These are phyloP conservation scores for Dendrocopos noguchii DNA, from an alignment of 2,113 vertebrate genomes.

Conservation along the genomic window DNA sequence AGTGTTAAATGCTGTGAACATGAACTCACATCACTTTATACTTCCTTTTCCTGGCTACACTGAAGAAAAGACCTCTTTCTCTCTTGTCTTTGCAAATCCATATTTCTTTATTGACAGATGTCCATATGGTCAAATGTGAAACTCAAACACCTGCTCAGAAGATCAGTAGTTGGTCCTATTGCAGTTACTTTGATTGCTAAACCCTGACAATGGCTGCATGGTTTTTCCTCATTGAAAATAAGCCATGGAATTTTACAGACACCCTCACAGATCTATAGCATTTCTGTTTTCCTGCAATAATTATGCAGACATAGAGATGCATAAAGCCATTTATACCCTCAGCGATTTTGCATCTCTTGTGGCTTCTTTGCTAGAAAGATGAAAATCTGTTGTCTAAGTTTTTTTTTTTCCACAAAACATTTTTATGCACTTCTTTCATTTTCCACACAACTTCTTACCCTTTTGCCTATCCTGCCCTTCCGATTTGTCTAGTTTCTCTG, in stretches of 20 bases:
- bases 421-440: not conserved
- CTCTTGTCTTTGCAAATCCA: not conserved
- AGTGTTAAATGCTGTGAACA: not conserved
- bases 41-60: not conserved
- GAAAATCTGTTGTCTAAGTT: not conserved
- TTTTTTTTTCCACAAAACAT: not conserved
- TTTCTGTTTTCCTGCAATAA: not conserved
- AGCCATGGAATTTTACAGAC: not conserved
- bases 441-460: not conserved
- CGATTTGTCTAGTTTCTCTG: not conserved
- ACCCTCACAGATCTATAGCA: not conserved
- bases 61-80: not conserved
- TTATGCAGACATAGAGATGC: not conserved
- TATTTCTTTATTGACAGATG: not conserved
- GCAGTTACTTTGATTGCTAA: not conserved
- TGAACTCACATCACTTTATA: not conserved
- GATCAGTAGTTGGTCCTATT: not conserved
- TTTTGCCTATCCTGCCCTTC: not conserved
- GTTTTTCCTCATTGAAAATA: not conserved
- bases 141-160: not conserved
- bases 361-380: not conserved
- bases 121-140: not conserved
- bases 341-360: not conserved
- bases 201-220: not conserved
- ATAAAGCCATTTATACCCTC: not conserved